Percentiles rank a stretch among this genome's conserved stretches.
Evolutionary conservation across 1,140 invertebrate genomes (phyloP).

Genomic region (Aphelinus certus): DNA sequence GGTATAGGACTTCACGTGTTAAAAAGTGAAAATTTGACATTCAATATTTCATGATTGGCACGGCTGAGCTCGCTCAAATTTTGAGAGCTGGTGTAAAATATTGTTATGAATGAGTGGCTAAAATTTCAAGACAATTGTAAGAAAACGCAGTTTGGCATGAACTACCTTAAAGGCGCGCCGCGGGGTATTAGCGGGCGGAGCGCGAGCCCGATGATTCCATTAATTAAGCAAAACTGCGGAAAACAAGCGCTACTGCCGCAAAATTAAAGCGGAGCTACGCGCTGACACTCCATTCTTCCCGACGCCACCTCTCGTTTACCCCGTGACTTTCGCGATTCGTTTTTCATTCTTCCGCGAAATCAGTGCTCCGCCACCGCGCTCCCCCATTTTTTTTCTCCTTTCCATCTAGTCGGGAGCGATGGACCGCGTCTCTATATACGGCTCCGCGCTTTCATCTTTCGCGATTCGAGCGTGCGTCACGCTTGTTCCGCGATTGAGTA

Average conservation of each 20-base stretch:
- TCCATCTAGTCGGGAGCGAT: no score
- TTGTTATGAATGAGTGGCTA: no score
- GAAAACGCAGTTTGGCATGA: no score
- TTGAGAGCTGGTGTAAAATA: no score
- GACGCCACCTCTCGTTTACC: neutral
- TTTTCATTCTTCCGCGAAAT: no score
- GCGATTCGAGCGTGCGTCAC: neutral
- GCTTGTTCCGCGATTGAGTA: no score
- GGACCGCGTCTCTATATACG: neutral
- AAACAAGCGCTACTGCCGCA: slow-evolving; percentile 7
- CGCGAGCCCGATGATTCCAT: slow-evolving; percentile 43
- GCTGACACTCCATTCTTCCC: neutral
- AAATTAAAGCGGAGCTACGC: slow-evolving; percentile 15
- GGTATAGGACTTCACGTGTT: no score
- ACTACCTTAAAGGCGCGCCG: slow-evolving; percentile 15
- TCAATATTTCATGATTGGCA: no score
- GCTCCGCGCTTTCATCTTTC: neutral
- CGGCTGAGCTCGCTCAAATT: no score
- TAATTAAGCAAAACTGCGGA: slow-evolving; percentile 44
- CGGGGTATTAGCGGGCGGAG: slow-evolving; percentile 13
- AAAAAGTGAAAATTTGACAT: no score
- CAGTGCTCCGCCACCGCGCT: slow-evolving; percentile 20
- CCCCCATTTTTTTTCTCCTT: slow-evolving; percentile 26
- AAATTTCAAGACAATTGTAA: no score
- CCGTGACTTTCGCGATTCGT: no score